Conservation (phyloP, 2,113 vertebrate genomes). For the Chloroceryle aenea region DNA sequence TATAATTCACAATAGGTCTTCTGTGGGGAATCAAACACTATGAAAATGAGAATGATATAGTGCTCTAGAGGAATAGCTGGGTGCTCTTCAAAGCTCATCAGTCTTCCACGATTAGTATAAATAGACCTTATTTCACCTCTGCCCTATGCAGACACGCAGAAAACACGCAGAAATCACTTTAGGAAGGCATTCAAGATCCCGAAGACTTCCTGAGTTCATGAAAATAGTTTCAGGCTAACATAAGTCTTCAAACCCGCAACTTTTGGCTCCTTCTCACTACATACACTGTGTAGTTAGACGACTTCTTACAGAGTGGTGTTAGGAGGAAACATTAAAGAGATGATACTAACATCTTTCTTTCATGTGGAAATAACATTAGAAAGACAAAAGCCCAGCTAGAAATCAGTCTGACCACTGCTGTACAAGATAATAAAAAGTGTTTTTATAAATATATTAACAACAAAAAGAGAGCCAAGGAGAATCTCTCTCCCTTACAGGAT, state of each 20-base stretch:
- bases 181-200: not conserved
- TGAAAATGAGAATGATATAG: not conserved
- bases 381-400: too few relatives aligned
- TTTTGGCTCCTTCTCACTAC: not conserved
- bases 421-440: too few relatives aligned
- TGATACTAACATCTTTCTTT: not conserved
- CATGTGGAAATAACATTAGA: too few relatives aligned
- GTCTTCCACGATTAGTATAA: not conserved
- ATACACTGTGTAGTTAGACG: not conserved
- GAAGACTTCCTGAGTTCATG: not conserved
- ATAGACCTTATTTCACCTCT: not conserved
- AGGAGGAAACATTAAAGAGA: not conserved
- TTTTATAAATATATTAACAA: too few relatives aligned
- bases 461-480: too few relatives aligned
- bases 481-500: too few relatives aligned
- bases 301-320: too few relatives aligned
- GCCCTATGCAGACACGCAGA: not conserved
- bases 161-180: not conserved
- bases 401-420: too few relatives aligned
- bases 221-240: not conserved
- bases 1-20: not conserved
- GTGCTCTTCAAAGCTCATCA: not conserved
- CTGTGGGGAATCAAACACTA: not conserved
- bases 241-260: not conserved
- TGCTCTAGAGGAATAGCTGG: not conserved